A percentile compares a stretch with the other conserved stretches of the same genome.
Conservation (phyloP, 2,113 vertebrate genomes). For the Arizona elegans region DNA sequence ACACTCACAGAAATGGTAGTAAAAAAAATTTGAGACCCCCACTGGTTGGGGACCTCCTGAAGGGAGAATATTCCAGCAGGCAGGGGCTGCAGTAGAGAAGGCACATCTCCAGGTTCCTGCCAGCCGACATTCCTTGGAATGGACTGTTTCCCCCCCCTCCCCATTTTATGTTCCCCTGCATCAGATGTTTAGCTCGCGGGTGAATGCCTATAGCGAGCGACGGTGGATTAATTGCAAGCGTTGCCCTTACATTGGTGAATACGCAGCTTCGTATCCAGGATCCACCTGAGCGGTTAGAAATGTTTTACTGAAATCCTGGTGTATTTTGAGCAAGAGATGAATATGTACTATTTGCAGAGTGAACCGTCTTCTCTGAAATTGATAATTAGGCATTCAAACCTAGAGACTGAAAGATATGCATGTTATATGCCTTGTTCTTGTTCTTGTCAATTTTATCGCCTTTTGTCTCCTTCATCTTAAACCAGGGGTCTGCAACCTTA, state of each 20-base stretch:
- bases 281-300: slow-evolving; percentile 24
- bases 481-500: too few species aligned
- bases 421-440: background rate
- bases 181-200: slow-evolving; percentile 62
- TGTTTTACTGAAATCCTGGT: background rate
- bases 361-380: slow-evolving; percentile 46
- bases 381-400: background rate
- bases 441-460: fast-evolving
- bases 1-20: too few species aligned
- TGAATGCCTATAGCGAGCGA: slow-evolving; percentile 49
- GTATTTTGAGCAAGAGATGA: background rate
- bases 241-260: slow-evolving; percentile 61
- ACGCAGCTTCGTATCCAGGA: slow-evolving; percentile 41
- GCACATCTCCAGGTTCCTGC: background rate
- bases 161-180: slow-evolving; percentile 49
- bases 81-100: background rate
- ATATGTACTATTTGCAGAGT: background rate
- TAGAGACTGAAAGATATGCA: background rate
- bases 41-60: background rate
- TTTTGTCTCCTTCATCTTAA: fast-evolving
- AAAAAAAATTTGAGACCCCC: too few species aligned
- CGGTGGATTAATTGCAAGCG: slow-evolving; percentile 60
- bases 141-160: slow-evolving; percentile 46
- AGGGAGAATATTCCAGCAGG: background rate
- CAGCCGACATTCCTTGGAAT: slow-evolving; percentile 11